Evolutionary conservation across 2,888 invertebrate species (phyloP).

Genomic region (Drosophila formosana): DNA sequence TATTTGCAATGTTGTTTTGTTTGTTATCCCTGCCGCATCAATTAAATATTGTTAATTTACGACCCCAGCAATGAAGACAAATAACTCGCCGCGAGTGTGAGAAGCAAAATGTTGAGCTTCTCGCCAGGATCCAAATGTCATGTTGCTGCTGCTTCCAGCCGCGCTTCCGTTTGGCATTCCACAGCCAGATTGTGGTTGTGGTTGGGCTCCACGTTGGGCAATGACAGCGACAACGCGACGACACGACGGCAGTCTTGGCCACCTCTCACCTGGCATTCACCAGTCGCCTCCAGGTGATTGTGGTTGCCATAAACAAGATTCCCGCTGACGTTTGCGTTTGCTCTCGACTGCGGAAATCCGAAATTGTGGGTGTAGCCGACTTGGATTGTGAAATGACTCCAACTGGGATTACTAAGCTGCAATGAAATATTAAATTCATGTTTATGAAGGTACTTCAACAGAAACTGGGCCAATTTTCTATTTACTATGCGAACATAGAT

Average conservation of each 20-base stretch:
- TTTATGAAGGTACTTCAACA: not conserved
- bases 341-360: conserved; percentile 77
- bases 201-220: conserved; percentile 77
- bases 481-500: not conserved
- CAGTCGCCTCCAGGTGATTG: conserved; percentile 81
- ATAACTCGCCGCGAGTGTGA: conserved; percentile 22
- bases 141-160: conserved; percentile 30
- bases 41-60: conserved; percentile 50
- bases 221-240: conserved; percentile 68
- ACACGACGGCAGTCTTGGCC: conserved; percentile 48
- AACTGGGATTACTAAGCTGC: not conserved
- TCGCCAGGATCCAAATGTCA: conserved; percentile 37
- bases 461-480: not conserved
- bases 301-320: conserved; percentile 78
- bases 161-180: conserved; percentile 65
- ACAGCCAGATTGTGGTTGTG: conserved; percentile 72
- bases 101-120: conserved; percentile 22
- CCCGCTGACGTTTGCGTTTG: conserved; percentile 76
- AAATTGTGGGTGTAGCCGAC: conserved; percentile 81
- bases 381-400: conserved; percentile 44
- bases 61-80: conserved; percentile 23
- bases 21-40: conserved; percentile 27
- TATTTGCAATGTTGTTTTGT: conserved; percentile 11
- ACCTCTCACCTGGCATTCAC: conserved; percentile 77
- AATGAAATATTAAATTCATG: not conserved